Percentiles rank a stretch among this genome's conserved stretches.
Evolutionary conservation across 2,888 invertebrate genomes (phyloP).

Genomic region (Marasmarcha lunaedactyla): DNA sequence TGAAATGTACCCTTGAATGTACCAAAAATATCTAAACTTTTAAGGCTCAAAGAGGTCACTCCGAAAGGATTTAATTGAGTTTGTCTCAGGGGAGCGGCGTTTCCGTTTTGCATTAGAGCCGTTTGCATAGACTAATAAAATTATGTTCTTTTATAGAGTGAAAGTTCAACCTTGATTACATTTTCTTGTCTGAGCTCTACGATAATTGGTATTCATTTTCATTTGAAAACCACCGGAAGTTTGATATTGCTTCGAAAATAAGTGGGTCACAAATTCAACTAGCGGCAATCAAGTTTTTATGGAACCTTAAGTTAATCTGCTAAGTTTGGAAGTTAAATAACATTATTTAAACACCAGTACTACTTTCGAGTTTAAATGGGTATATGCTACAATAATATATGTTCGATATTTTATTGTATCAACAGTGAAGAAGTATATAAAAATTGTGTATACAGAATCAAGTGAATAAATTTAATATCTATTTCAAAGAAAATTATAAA

Average conservation of each 20-base stretch:
- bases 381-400: too few relatives aligned
- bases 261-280: too few relatives aligned
- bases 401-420: too few relatives aligned
- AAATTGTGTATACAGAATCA: too few relatives aligned
- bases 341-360: too few relatives aligned
- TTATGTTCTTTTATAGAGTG: conserved; percentile 45
- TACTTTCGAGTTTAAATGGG: too few relatives aligned
- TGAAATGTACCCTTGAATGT: conserved; percentile 15
- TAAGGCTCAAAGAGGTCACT: conserved; percentile 48
- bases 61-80: conserved; percentile 61
- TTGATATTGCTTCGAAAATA: background rate
- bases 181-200: background rate
- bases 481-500: too few relatives aligned
- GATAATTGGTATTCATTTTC: background rate
- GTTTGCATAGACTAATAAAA: conserved; percentile 49
- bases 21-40: conserved; percentile 56
- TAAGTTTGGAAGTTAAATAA: too few relatives aligned
- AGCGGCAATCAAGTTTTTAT: too few relatives aligned
- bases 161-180: conserved; percentile 13
- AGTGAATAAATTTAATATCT: too few relatives aligned
- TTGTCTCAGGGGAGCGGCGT: conserved; percentile 57
- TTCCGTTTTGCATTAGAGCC: conserved; percentile 59
- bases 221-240: background rate
- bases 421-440: too few relatives aligned
- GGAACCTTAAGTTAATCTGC: too few relatives aligned